Evolutionary conservation across 1,140 invertebrate species (phyloP).

Genomic region (Drosophila virilis): DNA sequence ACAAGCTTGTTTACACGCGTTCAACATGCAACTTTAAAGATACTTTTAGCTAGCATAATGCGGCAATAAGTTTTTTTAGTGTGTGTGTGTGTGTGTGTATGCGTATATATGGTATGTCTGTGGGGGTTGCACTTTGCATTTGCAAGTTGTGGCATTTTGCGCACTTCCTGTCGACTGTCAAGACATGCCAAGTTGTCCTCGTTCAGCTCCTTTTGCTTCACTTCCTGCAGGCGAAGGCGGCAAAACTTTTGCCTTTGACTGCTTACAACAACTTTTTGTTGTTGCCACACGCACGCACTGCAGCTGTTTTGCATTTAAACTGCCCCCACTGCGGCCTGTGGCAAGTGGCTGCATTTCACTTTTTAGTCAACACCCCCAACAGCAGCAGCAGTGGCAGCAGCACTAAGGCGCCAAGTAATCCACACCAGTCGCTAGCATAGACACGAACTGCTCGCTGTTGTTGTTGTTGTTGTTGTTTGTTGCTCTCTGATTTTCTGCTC

Average conservation of each 20-base stretch:
- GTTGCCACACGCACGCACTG: constrained; percentile 77
- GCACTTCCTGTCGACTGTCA: constrained; percentile 81
- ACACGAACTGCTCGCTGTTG: constrained; percentile 56
- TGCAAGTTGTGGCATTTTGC: constrained; percentile 79
- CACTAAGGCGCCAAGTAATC: constrained; percentile 56
- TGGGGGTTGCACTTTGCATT: constrained; percentile 51
- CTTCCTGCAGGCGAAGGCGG: constrained; percentile 47
- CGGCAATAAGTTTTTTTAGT: background rate
- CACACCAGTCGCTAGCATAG: constrained; percentile 49
- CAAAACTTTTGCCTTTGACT: constrained; percentile 28
- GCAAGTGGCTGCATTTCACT: constrained; percentile 49
- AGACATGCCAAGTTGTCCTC: constrained; percentile 57
- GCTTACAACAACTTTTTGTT: constrained; percentile 7
- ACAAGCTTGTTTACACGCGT: constrained; percentile 81
- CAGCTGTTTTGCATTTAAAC: constrained; percentile 73
- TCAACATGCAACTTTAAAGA: constrained; percentile 80
- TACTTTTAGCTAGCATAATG: constrained; percentile 55
- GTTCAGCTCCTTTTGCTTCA: constrained; percentile 39
- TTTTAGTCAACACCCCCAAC: constrained; percentile 50
- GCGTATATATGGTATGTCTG: background rate
- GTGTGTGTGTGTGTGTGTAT: background rate
- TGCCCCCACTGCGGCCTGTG: constrained; percentile 26
- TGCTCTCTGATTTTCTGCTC: constrained; percentile 54
- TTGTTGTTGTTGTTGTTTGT: constrained; percentile 32
- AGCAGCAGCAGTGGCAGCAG: constrained; percentile 28